Conservation (phyloP, 2,888 invertebrate genomes). For the Myopa testacea region DNA sequence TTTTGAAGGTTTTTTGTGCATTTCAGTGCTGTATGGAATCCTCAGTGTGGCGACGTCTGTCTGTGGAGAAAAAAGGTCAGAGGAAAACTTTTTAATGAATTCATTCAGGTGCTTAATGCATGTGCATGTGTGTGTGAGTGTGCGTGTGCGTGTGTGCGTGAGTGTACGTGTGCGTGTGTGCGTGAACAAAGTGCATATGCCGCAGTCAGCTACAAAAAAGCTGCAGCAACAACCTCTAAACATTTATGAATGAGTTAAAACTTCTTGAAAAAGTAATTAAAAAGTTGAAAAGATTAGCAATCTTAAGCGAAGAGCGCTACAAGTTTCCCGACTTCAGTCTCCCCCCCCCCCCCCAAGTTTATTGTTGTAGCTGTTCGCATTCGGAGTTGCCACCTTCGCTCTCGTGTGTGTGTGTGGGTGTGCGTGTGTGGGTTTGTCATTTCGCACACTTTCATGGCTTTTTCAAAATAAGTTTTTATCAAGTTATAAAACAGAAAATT, state of each 20-base stretch:
- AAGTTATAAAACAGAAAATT: constrained; percentile 35
- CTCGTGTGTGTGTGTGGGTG: constrained; percentile 19
- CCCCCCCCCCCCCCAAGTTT: neutral
- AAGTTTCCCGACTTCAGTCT: constrained; percentile 5
- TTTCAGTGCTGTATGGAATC: too few species aligned
- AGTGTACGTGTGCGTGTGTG: constrained; percentile 15
- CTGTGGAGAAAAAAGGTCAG: neutral
- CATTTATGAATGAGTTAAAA: constrained; percentile 48
- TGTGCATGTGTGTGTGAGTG: constrained; percentile 3
- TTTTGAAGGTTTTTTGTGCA: neutral
- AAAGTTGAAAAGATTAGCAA: constrained; percentile 64
- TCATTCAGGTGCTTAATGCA: neutral
- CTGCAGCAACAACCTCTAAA: constrained; percentile 36
- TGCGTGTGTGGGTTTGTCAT: constrained; percentile 26
- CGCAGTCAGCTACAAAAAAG: constrained; percentile 15
- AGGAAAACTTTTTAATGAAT: too few species aligned
- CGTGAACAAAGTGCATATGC: constrained; percentile 15
- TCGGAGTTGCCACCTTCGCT: neutral
- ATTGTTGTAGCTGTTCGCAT: constrained; percentile 2
- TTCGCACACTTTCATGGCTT: constrained; percentile 39
- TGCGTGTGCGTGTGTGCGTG: constrained; percentile 7
- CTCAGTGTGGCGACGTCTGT: neutral
- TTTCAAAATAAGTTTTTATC: constrained; percentile 39
- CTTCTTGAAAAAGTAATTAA: constrained; percentile 63
- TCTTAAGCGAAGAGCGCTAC: constrained; percentile 36